These are phyloP conservation scores for Hippocampus abdominalis DNA, from an alignment of 2,113 vertebrate species.

Conservation along the genomic window DNA sequence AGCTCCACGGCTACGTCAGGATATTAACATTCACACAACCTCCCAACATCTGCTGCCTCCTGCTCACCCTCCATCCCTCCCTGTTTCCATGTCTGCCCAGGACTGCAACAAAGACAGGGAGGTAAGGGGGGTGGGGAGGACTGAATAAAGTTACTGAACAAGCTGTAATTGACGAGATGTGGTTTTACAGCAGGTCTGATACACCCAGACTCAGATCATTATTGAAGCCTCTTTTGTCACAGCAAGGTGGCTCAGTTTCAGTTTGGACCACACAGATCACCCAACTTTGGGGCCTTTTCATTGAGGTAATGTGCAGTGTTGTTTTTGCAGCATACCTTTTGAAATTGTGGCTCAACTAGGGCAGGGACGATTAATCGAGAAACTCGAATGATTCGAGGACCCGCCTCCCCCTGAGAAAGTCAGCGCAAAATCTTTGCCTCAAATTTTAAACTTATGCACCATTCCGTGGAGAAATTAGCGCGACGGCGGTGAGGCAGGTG, in stretches of 20 bases:
- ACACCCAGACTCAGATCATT: background rate
- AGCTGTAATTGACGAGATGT: background rate
- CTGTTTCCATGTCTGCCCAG: constrained; percentile 47
- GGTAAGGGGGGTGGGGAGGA: background rate
- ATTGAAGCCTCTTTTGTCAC: background rate
- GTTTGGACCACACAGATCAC: background rate
- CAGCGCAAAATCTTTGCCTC: no score
- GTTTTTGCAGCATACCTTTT: background rate
- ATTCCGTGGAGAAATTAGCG: no score
- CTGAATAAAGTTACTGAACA: background rate
- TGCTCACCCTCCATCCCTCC: constrained; percentile 55
- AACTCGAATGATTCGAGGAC: no score
- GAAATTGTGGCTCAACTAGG: no score
- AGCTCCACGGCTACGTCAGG: constrained; percentile 79
- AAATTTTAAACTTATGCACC: no score
- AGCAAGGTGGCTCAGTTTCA: background rate
- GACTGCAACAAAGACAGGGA: constrained; percentile 56
- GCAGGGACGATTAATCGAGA: no score
- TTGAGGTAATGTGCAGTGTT: background rate
- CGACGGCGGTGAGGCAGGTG: no score
- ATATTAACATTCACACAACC: constrained; percentile 97
- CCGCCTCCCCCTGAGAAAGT: no score
- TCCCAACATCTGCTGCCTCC: constrained; percentile 93
- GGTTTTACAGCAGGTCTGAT: background rate
- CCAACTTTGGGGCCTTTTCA: background rate